Evolutionary conservation across 2,888 invertebrate species (phyloP), one percentile per base, ranked within the genome.

Genomic region (Litoditis marina): DNA sequence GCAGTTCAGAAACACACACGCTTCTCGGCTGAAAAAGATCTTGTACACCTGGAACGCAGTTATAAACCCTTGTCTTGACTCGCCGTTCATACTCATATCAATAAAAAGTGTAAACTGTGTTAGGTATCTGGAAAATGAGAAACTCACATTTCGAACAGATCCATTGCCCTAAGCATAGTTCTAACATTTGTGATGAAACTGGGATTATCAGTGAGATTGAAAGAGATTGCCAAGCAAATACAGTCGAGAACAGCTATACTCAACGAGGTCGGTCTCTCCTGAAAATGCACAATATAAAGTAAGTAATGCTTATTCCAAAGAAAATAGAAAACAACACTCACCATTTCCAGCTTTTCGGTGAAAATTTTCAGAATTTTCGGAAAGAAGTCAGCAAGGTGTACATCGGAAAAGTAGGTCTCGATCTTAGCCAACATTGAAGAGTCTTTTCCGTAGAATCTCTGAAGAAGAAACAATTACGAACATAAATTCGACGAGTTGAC

Each of bases 191-290:
- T n/a, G n/a, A n/a, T n/a, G n/a, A n/a, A n/a, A n/a, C n/a, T n/a
- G n/a, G n/a, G n/a, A n/a, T n/a, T n/a, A n/a, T n/a, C n/a, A n/a
- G n/a, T n/a, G n/a, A 57, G 47, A 32, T 32, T 36, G 30, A n/a
- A 47, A 7, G 46, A 46, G 25, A 57, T 57, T 8, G 49, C 57
- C 5, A 57, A 47, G 22, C 46, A 36, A 13, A 57, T 32, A 34
- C 57, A 47, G 25, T 57, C 57, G 27, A 49, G 36, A 57, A 57
- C 13, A 22, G 25, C 34, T 47, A 34, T 16, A 57, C 49, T 19
- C 32, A 30, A 25, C 49, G 57, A 31, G 44, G 25, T 16, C 32
- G 47, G 25, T 34, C 32, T 8, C 25, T 11, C 8, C 47, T 19
- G 22, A 30, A 19, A 39, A 42, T 27, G 19, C 39, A 39, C 19